These are phyloP conservation scores for Brachionus calyciflorus DNA, from an alignment of 1,140 invertebrate species.

Conservation along the genomic window DNA sequence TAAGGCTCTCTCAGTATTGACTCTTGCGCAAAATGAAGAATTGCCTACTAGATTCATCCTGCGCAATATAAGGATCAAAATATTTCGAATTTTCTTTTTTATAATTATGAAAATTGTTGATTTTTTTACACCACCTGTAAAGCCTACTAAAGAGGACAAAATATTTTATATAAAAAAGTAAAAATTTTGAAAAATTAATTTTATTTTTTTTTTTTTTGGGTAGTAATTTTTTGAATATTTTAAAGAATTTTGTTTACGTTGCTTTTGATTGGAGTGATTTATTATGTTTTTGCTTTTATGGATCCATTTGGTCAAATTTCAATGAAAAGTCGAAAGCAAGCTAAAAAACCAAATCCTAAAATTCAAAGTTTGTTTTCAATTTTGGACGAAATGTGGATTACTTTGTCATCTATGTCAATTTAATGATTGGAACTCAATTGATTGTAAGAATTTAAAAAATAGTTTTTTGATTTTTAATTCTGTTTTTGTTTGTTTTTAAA, in stretches of 20 bases:
- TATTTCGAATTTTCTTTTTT: background rate
- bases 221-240: too few species aligned
- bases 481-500: too few species aligned
- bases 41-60: background rate
- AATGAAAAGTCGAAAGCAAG: background rate
- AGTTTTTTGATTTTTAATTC: too few species aligned
- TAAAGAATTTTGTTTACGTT: background rate
- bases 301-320: too few species aligned
- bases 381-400: background rate
- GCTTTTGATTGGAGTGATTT: too few species aligned
- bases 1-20: background rate
- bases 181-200: background rate
- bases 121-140: background rate
- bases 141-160: background rate
- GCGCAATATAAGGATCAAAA: constrained; percentile 8
- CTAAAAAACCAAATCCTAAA: background rate
- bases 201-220: background rate
- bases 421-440: too few species aligned
- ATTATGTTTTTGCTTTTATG: too few species aligned
- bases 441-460: too few species aligned
- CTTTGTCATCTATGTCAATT: background rate
- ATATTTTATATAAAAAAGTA: constrained; percentile 17
- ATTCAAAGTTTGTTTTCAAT: background rate
- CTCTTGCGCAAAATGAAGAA: background rate
- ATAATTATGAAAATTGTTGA: background rate